phyloP scores from a whole-genome alignment of 2,797 vertebrate species.

The Macropus fuliginosus region DNA sequence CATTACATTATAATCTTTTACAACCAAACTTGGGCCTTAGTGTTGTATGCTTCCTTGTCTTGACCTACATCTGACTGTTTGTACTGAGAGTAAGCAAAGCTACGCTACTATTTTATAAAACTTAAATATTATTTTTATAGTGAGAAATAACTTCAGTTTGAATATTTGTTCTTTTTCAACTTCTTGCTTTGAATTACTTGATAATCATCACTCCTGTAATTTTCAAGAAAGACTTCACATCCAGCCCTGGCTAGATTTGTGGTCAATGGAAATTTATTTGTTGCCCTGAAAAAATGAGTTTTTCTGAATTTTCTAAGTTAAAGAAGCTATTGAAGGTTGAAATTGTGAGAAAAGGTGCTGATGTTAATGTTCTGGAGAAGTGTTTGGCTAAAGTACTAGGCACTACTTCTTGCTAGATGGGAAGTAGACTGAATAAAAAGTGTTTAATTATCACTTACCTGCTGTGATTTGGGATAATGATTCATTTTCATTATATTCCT shows the following conservation, averaged over 20 bases:
- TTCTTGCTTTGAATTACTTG: conserved; percentile 33
- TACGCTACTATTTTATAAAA: conserved; percentile 9
- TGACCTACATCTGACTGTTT: background rate
- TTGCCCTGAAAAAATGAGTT: conserved; percentile 41
- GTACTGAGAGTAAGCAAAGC: background rate
- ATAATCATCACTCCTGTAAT: conserved; percentile 9
- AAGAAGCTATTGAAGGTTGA: conserved; percentile 16
- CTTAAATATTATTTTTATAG: background rate
- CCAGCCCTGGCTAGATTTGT: conserved; percentile 27
- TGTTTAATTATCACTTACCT: background rate
- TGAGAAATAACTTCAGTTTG: conserved; percentile 38
- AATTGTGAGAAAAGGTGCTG: conserved; percentile 7
- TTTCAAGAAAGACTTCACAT: conserved; percentile 9
- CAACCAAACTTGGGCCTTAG: background rate
- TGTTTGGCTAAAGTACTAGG: conserved; percentile 11
- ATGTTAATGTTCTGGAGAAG: conserved; percentile 20
- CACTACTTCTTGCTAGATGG: background rate
- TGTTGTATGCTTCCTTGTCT: background rate
- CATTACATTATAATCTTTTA: background rate
- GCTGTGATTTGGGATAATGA: background rate
- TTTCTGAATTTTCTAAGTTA: conserved; percentile 33
- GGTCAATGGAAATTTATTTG: conserved; percentile 21
- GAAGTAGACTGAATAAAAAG: background rate
- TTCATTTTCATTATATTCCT: conserved; percentile 15
- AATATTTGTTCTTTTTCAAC: conserved; percentile 27